Evolutionary conservation across 1,140 invertebrate genomes (phyloP).

Genomic region (Muscidifurax raptorellus): DNA sequence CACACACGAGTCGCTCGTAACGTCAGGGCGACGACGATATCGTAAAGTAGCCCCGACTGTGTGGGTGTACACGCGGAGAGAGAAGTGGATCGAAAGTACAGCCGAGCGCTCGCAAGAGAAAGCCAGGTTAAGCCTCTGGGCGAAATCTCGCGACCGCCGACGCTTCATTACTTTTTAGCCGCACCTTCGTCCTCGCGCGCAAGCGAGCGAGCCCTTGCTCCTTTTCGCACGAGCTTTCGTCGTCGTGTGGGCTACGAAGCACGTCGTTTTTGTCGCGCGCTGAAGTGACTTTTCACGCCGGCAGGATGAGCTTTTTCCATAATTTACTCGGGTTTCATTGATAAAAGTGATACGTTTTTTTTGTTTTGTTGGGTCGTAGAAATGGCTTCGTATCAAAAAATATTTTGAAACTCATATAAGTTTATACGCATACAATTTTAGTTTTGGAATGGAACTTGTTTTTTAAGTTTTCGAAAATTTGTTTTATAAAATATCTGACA

Average conservation of each 20-base stretch:
- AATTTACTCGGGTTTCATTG: background rate
- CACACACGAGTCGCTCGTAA: conserved; percentile 8
- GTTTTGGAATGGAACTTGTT: no score
- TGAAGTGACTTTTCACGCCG: background rate
- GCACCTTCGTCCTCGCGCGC: conserved; percentile 12
- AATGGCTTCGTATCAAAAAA: no score
- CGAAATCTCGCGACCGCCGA: conserved; percentile 46
- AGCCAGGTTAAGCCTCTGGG: conserved; percentile 53
- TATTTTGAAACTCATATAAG: no score
- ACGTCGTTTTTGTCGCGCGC: background rate
- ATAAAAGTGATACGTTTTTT: background rate
- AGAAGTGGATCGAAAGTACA: conserved; percentile 3
- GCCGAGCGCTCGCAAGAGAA: conserved; percentile 42
- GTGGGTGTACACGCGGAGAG: conserved; percentile 8
- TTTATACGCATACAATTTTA: no score
- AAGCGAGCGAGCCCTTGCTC: background rate
- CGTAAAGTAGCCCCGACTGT: conserved; percentile 38
- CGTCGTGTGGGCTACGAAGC: background rate
- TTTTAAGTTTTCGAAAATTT: no score
- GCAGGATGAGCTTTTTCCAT: background rate
- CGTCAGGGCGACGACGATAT: conserved; percentile 42
- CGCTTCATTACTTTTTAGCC: conserved; percentile 49
- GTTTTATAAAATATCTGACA: no score
- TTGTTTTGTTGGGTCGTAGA: background rate
- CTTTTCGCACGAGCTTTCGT: background rate